These are phyloP conservation scores for Gorsachius goisagi DNA, from an alignment of 2,113 vertebrate species.

Conservation along the genomic window DNA sequence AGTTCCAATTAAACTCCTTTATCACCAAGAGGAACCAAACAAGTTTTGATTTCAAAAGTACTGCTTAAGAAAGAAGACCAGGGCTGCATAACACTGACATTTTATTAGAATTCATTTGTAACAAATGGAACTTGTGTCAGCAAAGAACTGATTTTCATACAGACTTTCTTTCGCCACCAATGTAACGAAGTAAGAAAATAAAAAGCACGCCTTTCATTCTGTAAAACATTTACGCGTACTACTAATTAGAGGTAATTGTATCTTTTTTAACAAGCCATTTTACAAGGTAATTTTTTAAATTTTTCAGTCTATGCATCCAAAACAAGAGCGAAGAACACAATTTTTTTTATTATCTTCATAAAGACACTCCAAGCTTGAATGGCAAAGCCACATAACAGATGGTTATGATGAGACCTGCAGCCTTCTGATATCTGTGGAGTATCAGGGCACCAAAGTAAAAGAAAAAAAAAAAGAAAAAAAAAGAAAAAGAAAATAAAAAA, in stretches of 20 bases:
- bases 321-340: slow-evolving; percentile 98
- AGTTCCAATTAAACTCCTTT: slow-evolving; percentile 43
- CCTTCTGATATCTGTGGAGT: slow-evolving; percentile 87
- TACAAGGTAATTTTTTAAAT: slow-evolving; percentile 83
- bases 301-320: slow-evolving; percentile 99
- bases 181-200: slow-evolving; percentile 99
- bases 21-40: neutral
- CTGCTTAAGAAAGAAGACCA: slow-evolving; percentile 77
- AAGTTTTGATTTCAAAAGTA: slow-evolving; percentile 57
- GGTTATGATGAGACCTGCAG: slow-evolving; percentile 85
- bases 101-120: slow-evolving; percentile 99
- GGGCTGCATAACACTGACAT: slow-evolving; percentile 98
- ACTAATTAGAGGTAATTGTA: slow-evolving; percentile 99
- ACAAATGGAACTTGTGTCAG: slow-evolving; percentile 99
- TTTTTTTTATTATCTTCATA: slow-evolving; percentile 89
- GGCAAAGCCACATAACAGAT: slow-evolving; percentile 94
- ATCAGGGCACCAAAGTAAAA: slow-evolving; percentile 85
- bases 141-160: slow-evolving; percentile 99
- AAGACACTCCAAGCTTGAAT: slow-evolving; percentile 97
- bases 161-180: slow-evolving; percentile 98
- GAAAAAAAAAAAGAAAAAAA: neutral
- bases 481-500: neutral
- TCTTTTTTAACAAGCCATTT: slow-evolving; percentile 97
- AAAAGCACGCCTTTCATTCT: slow-evolving; percentile 99
- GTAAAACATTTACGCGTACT: slow-evolving; percentile 98